Conservation (phyloP, 2,888 invertebrate species). For the Orgyia antiqua region DNA sequence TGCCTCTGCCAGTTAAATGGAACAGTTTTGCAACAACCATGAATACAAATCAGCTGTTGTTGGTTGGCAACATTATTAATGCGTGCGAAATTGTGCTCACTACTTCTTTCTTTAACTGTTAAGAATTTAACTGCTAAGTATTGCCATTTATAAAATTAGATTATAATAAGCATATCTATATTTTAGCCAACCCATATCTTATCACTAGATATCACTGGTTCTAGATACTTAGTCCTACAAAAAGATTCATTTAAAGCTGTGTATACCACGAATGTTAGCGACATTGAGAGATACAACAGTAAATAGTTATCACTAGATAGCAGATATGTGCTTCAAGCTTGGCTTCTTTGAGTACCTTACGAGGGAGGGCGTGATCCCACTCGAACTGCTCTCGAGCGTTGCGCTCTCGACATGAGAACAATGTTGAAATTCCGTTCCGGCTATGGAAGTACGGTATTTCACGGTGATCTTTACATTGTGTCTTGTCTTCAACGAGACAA, state of each 20-base stretch:
- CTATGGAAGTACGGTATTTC: conserved; percentile 1
- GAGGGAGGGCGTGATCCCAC: conserved; percentile 17
- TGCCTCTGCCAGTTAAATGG: conserved; percentile 13
- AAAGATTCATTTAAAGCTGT: too few relatives aligned
- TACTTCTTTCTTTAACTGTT: conserved; percentile 10
- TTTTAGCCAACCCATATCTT: too few relatives aligned
- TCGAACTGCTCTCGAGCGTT: conserved; percentile 16
- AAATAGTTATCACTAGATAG: too few relatives aligned
- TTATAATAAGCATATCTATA: too few relatives aligned
- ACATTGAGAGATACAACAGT: too few relatives aligned
- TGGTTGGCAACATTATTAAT: conserved; percentile 12
- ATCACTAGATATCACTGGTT: too few relatives aligned
- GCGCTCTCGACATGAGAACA: conserved; percentile 16
- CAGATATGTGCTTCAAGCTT: too few relatives aligned
- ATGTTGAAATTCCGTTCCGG: conserved; percentile 13
- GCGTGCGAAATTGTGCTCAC: conserved; percentile 8
- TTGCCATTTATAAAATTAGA: too few relatives aligned
- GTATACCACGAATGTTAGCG: too few relatives aligned
- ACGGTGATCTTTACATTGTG: conserved; percentile 1
- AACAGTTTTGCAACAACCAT: conserved; percentile 9
- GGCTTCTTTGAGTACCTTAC: neutral
- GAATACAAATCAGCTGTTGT: conserved; percentile 23
- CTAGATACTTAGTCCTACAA: too few relatives aligned
- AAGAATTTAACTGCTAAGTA: too few relatives aligned
- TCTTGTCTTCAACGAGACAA: conserved; percentile 5